Evolutionary conservation across 1,140 invertebrate genomes (phyloP).

Genomic region (Rhyzopertha dominica): DNA sequence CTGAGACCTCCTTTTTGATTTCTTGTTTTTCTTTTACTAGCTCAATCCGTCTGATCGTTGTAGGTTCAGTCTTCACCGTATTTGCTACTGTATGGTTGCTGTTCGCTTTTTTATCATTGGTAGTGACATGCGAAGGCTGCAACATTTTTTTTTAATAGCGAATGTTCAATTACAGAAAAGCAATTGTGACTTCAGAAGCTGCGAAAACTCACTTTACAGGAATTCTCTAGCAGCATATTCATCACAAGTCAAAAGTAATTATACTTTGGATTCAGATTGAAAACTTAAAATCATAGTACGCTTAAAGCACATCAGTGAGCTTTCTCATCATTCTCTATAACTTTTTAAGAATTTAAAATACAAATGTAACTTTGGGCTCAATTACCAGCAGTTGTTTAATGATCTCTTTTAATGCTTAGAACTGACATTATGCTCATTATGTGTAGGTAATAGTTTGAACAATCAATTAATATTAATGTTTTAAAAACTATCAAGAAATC

Average conservation of each 20-base stretch:
- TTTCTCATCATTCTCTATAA: slow-evolving; percentile 19
- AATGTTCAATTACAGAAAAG: slow-evolving; percentile 1
- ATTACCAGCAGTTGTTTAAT: slow-evolving; percentile 4
- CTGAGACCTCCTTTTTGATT: slow-evolving; percentile 18
- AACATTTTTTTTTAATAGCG: not conserved
- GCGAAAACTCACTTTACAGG: slow-evolving; percentile 31
- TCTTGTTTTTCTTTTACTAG: slow-evolving; percentile 12
- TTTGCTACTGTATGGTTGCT: slow-evolving; percentile 14
- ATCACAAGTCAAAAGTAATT: slow-evolving; percentile 38
- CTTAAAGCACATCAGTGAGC: slow-evolving; percentile 10
- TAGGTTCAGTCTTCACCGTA: slow-evolving; percentile 42
- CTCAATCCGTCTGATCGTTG: slow-evolving; percentile 6
- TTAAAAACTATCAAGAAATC: not conserved
- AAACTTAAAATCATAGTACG: slow-evolving; percentile 38
- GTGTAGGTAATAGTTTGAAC: too few relatives aligned
- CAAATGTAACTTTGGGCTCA: not conserved
- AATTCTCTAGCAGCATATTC: slow-evolving; percentile 42
- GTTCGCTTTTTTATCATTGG: slow-evolving; percentile 6
- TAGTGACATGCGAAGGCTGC: not conserved
- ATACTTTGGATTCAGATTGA: slow-evolving; percentile 41
- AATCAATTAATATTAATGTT: too few relatives aligned
- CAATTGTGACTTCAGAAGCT: slow-evolving; percentile 32
- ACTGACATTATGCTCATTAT: not conserved
- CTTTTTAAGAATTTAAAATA: slow-evolving; percentile 1
- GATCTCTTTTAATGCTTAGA: slow-evolving; percentile 3